These are phyloP conservation scores for Zosterops pallidus DNA, from an alignment of 2,113 vertebrate species.

Conservation along the genomic window DNA sequence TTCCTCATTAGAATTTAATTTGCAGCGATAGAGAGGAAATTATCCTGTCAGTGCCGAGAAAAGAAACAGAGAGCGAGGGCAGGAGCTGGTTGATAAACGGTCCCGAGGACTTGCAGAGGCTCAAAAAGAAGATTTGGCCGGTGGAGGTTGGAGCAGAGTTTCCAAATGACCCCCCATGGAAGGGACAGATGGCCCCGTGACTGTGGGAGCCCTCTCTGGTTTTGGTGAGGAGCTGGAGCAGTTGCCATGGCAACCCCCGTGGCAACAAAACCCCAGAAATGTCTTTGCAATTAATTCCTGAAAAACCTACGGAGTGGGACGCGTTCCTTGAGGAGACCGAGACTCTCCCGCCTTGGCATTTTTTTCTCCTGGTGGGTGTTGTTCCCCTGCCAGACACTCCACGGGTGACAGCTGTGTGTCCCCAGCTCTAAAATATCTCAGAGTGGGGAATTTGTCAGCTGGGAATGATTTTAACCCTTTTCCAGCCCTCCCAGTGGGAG, in stretches of 20 bases:
- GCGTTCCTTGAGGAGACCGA: neutral
- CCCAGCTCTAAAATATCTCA: neutral
- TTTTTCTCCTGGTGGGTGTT: neutral
- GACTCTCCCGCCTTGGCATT: neutral
- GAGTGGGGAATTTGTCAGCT: neutral
- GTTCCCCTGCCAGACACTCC: conserved; percentile 4
- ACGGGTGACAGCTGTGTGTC: neutral
- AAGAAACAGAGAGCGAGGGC: neutral
- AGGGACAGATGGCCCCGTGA: conserved; percentile 31
- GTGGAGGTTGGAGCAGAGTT: neutral
- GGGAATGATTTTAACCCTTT: neutral
- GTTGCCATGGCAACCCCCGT: conserved; percentile 27
- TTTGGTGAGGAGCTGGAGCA: neutral
- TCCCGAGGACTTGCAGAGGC: neutral
- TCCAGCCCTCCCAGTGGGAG: neutral
- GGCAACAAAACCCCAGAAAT: neutral
- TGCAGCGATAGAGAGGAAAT: conserved; percentile 55
- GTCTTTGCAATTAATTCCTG: conserved; percentile 23
- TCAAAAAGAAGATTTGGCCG: neutral
- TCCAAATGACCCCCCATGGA: neutral
- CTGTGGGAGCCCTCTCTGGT: neutral
- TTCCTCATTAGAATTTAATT: conserved; percentile 69
- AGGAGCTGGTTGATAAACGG: neutral
- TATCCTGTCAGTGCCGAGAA: conserved; percentile 53
- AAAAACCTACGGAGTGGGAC: neutral